Conservation (phyloP, 2,113 vertebrate species). For the Pteruthius melanotis region DNA sequence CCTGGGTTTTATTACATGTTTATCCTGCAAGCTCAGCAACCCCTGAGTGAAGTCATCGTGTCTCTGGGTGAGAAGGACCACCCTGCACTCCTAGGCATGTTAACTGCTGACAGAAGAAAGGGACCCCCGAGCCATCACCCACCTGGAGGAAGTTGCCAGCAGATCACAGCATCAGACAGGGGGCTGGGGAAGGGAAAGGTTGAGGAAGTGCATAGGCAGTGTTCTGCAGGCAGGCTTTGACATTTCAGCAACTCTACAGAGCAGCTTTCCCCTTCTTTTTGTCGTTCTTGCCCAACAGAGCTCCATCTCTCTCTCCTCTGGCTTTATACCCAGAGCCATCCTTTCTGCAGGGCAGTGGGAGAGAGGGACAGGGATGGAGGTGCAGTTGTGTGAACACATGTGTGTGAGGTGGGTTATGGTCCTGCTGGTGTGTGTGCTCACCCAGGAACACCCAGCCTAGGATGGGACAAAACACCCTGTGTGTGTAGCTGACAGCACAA, state of each 20-base stretch:
- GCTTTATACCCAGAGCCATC: background rate
- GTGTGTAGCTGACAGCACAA: background rate
- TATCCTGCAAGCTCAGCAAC: background rate
- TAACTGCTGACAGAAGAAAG: background rate
- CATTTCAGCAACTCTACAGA: background rate
- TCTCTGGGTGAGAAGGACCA: background rate
- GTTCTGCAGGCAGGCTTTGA: background rate
- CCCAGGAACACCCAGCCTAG: background rate
- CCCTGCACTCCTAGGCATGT: background rate
- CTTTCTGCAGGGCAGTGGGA: background rate
- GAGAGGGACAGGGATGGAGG: background rate
- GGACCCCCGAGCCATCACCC: background rate
- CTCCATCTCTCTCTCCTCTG: background rate
- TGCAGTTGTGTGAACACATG: background rate
- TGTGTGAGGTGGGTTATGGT: background rate
- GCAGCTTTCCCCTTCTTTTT: background rate
- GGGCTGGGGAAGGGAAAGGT: background rate
- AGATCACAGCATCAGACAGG: background rate
- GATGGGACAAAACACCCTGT: background rate
- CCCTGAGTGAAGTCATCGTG: rapidly evolving
- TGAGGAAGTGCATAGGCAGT: background rate
- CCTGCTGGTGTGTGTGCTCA: background rate
- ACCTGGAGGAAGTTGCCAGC: background rate
- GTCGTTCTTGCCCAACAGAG: background rate
- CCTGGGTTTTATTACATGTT: background rate